Evolutionary conservation across 2,797 vertebrate species (phyloP).

Genomic region (Loris lydekkerianus): DNA sequence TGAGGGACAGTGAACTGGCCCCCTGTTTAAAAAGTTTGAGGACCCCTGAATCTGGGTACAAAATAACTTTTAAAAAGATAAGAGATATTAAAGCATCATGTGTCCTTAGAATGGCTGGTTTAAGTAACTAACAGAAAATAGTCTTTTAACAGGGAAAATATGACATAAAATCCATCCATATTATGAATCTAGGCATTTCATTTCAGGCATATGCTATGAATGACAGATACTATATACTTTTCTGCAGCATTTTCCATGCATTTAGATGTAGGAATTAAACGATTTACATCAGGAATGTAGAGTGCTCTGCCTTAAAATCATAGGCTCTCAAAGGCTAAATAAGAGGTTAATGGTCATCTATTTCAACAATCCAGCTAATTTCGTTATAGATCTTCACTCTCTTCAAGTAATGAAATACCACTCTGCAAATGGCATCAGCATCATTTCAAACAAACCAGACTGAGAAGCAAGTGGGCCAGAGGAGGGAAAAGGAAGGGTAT

Average conservation of each 20-base stretch:
- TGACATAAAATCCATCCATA: slow-evolving; percentile 22
- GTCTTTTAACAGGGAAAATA: slow-evolving; percentile 34
- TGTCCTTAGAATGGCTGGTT: slow-evolving; percentile 28
- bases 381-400: neutral
- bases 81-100: neutral
- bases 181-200: neutral
- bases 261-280: neutral
- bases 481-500: neutral
- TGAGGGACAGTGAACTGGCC: too few species aligned
- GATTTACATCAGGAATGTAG: neutral
- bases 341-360: neutral
- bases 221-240: neutral
- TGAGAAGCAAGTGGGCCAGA: slow-evolving; percentile 17
- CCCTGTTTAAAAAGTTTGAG: too few species aligned
- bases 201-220: neutral
- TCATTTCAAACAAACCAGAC: slow-evolving; percentile 54
- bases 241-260: neutral
- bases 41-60: neutral
- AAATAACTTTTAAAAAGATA: slow-evolving; percentile 39
- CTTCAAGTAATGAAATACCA: slow-evolving; percentile 40
- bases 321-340: neutral
- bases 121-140: neutral
- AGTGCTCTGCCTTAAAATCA: neutral
- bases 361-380: neutral
- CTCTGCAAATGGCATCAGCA: neutral